Conservation (phyloP, 2,888 invertebrate genomes). For the Tromatobia lineatoria region DNA sequence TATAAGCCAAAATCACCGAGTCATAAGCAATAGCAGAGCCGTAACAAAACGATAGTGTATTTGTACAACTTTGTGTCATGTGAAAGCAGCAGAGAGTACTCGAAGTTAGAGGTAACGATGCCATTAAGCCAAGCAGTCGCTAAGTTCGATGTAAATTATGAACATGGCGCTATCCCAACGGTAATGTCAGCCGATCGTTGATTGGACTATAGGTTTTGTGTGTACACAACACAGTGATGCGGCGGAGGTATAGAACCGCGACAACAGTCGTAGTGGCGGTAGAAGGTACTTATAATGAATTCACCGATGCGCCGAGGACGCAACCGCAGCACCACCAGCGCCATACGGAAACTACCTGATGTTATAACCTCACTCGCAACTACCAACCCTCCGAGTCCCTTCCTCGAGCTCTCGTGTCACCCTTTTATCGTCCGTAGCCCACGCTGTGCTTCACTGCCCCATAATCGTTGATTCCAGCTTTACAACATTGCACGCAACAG, state of each 20-base stretch:
- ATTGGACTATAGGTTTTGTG: constrained; percentile 10
- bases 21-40: background rate
- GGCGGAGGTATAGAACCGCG: background rate
- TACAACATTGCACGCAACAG: constrained; percentile 13
- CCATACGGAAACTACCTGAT: background rate
- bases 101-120: constrained; percentile 42
- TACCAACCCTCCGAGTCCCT: constrained; percentile 1
- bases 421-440: background rate
- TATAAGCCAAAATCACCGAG: constrained; percentile 9
- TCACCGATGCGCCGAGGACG: constrained; percentile 1
- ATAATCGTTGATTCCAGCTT: constrained; percentile 40
- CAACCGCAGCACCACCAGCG: background rate
- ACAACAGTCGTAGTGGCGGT: background rate
- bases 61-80: background rate
- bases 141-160: constrained; percentile 42
- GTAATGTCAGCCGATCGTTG: constrained; percentile 43
- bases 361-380: background rate
- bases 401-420: background rate
- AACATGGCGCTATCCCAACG: constrained; percentile 18
- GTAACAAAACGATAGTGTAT: no score
- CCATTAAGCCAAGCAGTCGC: constrained; percentile 35
- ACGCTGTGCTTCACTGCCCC: background rate
- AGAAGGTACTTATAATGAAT: constrained; percentile 10
- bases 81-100: background rate
- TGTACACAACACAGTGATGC: background rate